Base-by-base conservation (phyloP, 1,140 invertebrate genomes). In the Musca domestica region DNA sequence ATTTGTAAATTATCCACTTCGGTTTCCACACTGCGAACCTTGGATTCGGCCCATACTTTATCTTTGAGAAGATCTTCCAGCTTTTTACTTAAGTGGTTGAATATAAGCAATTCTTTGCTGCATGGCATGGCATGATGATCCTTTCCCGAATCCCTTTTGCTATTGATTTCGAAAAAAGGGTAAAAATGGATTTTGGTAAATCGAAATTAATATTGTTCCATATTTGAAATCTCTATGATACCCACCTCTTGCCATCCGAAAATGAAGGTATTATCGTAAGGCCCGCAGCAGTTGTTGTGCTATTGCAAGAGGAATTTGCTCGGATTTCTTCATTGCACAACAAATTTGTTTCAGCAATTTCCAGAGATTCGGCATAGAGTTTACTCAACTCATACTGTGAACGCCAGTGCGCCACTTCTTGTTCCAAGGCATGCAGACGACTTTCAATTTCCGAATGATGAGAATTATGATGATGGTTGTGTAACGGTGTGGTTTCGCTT, bases 321-420 rank as follows among this genome's bases (percentile, higher is more conserved):
- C 19, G 14, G 48, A 15, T 56, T 25, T 22, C 56, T 34, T 54
- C 23, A 47, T 69, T 54, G 23, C 34, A 27, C 25, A 34, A 4
- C 10, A 17, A 23, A 20, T 47, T 68, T 41, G 41, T 70, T 56
- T 23, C 66, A 67, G 69, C 70, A 75, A 73, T 73, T 64, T 71
- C 71, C 4, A 78, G 66, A 30, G 71, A 81, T 64, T 83, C 83
- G 15, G 27, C 19, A 58, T 84, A 84, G 52, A 86, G 74, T 77
- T 85, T 85, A 3, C 83, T 54, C 27, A 88, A 75, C 67, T 88
- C 85, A 74, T 85, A 88, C 71, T 88, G 85, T 1, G 84, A 77
- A 66, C 84, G 84, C 84, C 85, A 88, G 67, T 86, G 82, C 58
- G 84, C 86, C 41, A 85, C 73, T 75, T 88, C 87, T 75, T 88